Evolutionary conservation across 2,113 vertebrate species (phyloP).

Genomic region (Leptobrachium leishanense): DNA sequence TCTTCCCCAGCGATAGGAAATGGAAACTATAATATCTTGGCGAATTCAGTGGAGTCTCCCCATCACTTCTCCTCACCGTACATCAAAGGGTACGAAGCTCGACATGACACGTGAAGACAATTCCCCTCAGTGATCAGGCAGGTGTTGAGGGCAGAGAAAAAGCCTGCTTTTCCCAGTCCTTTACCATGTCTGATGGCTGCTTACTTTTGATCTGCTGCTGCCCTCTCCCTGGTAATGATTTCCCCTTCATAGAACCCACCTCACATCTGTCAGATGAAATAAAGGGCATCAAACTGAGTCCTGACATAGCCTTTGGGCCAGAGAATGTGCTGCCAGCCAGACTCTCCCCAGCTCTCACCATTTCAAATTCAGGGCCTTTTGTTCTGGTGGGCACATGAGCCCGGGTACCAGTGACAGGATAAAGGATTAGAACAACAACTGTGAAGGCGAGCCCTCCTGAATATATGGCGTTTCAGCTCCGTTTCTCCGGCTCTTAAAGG

Average conservation of each 20-base stretch:
- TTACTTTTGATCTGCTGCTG: constrained; percentile 81
- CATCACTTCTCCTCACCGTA: constrained; percentile 56
- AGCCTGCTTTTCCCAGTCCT: constrained; percentile 74
- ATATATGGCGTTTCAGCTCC: constrained; percentile 71
- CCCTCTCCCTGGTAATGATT: constrained; percentile 74
- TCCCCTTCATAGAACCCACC: constrained; percentile 70
- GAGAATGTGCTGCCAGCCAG: constrained; percentile 65
- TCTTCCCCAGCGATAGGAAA: no score
- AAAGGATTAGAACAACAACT: constrained; percentile 76
- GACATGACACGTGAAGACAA: constrained; percentile 69
- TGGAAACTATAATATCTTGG: constrained; percentile 63
- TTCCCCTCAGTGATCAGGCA: constrained; percentile 70
- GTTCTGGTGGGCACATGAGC: constrained; percentile 68
- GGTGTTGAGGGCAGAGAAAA: constrained; percentile 72
- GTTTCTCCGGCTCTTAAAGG: constrained; percentile 64
- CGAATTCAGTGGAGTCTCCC: constrained; percentile 56
- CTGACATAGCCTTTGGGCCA: constrained; percentile 75
- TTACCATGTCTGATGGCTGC: constrained; percentile 75
- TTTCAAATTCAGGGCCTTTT: constrained; percentile 80
- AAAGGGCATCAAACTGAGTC: constrained; percentile 78
- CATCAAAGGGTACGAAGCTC: constrained; percentile 72
- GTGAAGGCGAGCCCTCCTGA: constrained; percentile 71
- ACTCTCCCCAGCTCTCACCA: constrained; percentile 73
- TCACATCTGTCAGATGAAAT: constrained; percentile 79
- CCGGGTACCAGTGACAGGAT: constrained; percentile 69